Base-by-base conservation (phyloP, 2,113 vertebrate species). In the Paramormyrops kingsleyae region DNA sequence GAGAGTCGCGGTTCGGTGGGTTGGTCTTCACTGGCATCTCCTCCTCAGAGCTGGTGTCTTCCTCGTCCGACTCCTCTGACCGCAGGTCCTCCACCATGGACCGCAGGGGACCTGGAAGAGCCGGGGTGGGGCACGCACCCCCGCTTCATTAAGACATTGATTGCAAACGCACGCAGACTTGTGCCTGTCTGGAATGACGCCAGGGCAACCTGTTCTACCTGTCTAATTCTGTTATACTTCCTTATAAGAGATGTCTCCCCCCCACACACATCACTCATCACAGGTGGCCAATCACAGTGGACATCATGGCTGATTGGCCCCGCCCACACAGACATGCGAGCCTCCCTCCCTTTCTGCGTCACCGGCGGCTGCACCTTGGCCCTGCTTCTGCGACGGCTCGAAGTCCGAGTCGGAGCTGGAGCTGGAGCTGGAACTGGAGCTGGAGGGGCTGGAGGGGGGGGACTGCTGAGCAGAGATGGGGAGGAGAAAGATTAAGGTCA, bases 371-470 rank as follows among this genome's bases (percentile, higher is more conserved):
- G 44, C 93, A 99, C 99, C 99, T 97, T 99, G 98, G 56, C 97
- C 98, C 95, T 97, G 98, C 96, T 99, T 99, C 96, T 99, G 98
- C 91, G 97, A 97, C 0, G 98, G 99, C 91, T 98, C 98, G 12
- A 99, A 99, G 92, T 99, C 99, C 0, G 99, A 99, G 92, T 99
- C 99, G 0, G 99, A 99, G 93, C 98, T 99, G 93, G 98, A 98
- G 92, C 98, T 97, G 0, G 98, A 99, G 92, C 97, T 99, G 91
- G 98, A 99, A 92, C 97, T 99, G 94, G 98, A 98, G 93, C 97
- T 97, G 91, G 98, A 98, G 5, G 97, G 97, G 93, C 98, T 99
- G 49, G 99, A 98, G 52, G 97, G 96, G 74, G 97, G 97, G 0
- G 99, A 99, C 95, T 98, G 97, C 95, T 5, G 24, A 42, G 53